These are phyloP conservation scores for Blastomussa wellsi DNA, from an alignment of 92 coral and sea anemone genomes.

Conservation along the genomic window DNA sequence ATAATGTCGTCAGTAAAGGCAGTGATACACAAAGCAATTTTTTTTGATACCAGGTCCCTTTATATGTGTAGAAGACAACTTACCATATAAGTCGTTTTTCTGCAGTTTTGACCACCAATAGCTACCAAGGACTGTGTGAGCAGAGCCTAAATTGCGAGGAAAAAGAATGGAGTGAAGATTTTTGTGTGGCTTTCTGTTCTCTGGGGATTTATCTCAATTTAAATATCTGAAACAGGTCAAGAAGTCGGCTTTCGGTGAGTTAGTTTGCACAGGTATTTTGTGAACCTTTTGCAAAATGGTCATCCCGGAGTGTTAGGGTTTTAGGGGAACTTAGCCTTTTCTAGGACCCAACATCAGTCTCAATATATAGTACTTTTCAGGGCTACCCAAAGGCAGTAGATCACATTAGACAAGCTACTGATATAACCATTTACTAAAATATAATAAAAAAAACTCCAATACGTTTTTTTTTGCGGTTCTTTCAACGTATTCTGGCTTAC, in stretches of 20 bases:
- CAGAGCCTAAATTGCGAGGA: constrained; percentile 52
- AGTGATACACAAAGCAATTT: neutral
- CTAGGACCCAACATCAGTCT: neutral
- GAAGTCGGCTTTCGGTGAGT: neutral
- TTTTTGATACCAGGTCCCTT: neutral
- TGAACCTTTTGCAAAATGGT: neutral
- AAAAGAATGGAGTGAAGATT: neutral
- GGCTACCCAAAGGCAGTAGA: too few species aligned
- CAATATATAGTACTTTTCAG: too few species aligned
- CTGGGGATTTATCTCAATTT: neutral
- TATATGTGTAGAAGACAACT: neutral
- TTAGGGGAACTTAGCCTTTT: neutral
- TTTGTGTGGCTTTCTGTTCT: neutral
- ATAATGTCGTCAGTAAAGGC: neutral
- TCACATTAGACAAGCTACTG: too few species aligned
- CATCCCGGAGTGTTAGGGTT: too few species aligned
- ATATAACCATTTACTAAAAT: too few species aligned
- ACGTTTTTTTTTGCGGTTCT: too few species aligned
- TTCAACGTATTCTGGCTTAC: too few species aligned
- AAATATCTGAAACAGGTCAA: neutral
- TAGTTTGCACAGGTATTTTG: neutral
- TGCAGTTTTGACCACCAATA: constrained; percentile 68
- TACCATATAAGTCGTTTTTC: constrained; percentile 62
- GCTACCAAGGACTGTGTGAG: constrained; percentile 77
- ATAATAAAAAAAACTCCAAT: too few species aligned